Conservation (phyloP, 2,797 vertebrate species). For the Scolopax rusticola region DNA sequence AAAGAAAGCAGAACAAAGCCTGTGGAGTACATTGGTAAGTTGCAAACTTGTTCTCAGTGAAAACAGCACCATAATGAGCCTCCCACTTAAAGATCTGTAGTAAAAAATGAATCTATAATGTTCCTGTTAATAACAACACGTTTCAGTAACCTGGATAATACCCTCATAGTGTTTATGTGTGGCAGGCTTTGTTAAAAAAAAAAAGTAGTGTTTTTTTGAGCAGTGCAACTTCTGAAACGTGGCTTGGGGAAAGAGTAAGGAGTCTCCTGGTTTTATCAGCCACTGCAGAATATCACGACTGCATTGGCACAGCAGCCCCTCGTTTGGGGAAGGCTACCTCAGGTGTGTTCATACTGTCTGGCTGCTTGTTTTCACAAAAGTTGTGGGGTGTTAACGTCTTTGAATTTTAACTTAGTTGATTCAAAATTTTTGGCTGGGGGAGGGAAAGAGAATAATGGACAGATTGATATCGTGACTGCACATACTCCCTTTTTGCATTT, state of each 20-base stretch:
- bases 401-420: not conserved
- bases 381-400: not conserved
- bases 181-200: not conserved
- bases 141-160: not conserved
- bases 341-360: too few relatives aligned
- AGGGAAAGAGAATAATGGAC: not conserved
- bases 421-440: not conserved
- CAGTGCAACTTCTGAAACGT: not conserved
- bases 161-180: not conserved
- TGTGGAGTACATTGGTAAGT: not conserved
- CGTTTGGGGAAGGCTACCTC: rapidly evolving
- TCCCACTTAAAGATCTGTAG: not conserved
- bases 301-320: not conserved
- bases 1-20: not conserved
- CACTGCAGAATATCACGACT: not conserved
- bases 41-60: not conserved
- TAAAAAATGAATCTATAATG: not conserved
- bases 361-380: not conserved
- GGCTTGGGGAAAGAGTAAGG: not conserved
- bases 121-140: not conserved
- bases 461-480: not conserved
- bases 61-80: not conserved
- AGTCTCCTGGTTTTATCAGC: not conserved
- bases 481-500: not conserved
- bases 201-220: not conserved